Conservation (phyloP, 2,888 invertebrate species). For the Podotricha telesiphe region DNA sequence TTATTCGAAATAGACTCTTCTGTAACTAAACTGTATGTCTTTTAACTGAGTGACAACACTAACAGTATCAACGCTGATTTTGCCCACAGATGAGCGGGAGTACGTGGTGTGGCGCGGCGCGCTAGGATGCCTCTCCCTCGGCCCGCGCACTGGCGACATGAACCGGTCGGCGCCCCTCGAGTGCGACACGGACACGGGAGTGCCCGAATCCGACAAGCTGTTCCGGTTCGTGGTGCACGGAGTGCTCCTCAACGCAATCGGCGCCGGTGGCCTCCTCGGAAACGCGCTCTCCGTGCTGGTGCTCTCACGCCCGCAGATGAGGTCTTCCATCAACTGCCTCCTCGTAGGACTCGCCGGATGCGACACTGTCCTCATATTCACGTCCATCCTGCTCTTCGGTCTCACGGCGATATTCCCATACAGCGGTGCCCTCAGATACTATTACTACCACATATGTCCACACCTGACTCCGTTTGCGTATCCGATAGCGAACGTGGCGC, state of each 20-base stretch:
- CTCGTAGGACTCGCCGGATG: constrained; percentile 96
- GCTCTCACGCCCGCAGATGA: constrained; percentile 96
- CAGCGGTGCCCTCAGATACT: constrained; percentile 89
- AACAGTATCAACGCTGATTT: constrained; percentile 21
- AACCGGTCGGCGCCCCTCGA: constrained; percentile 55
- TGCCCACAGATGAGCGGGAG: constrained; percentile 43
- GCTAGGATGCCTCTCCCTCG: constrained; percentile 47
- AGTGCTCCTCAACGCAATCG: constrained; percentile 90
- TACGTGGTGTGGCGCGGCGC: constrained; percentile 42
- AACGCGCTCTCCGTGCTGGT: constrained; percentile 96
- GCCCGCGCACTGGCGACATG: constrained; percentile 50
- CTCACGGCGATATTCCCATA: constrained; percentile 93
- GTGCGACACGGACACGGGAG: constrained; percentile 71
- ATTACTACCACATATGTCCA: constrained; percentile 91
- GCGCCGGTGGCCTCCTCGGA: constrained; percentile 93
- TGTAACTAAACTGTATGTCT: neutral
- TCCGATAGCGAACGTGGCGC: constrained; percentile 93
- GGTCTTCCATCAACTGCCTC: constrained; percentile 97
- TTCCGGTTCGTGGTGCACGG: constrained; percentile 93
- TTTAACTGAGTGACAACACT: neutral
- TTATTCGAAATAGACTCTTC: no score
- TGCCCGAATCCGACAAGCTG: constrained; percentile 79
- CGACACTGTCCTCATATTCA: constrained; percentile 95
- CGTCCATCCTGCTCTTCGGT: constrained; percentile 93
- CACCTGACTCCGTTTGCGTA: constrained; percentile 91